A percentile compares a stretch with the other conserved stretches of the same genome.
Conservation (phyloP, 2,888 invertebrate genomes). For the Rhimphoctona megacephalus region DNA sequence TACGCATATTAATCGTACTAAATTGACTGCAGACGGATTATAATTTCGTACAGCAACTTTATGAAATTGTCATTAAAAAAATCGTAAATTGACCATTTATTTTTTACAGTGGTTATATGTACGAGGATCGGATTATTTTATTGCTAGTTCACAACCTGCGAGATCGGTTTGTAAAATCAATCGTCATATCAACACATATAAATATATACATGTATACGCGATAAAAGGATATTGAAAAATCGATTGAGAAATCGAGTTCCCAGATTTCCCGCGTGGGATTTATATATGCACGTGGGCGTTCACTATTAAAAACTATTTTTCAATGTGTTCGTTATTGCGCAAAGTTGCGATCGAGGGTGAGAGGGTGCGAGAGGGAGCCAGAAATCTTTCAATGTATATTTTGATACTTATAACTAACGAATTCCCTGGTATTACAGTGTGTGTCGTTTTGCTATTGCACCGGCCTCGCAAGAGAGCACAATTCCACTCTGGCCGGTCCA, state of each 20-base stretch:
- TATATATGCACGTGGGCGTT: slow-evolving; percentile 33
- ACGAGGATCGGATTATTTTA: slow-evolving; percentile 14
- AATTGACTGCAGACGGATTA: background rate
- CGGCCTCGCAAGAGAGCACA: slow-evolving; percentile 53
- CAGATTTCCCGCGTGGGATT: slow-evolving; percentile 64
- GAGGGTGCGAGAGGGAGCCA: background rate
- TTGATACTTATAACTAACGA: background rate
- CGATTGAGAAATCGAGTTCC: slow-evolving; percentile 62
- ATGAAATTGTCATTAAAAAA: background rate
- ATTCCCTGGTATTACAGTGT: slow-evolving; percentile 14
- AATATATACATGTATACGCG: background rate
- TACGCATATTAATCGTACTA: background rate
- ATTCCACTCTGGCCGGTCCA: slow-evolving; percentile 38
- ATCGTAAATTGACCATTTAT: background rate
- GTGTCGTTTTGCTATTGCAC: slow-evolving; percentile 38
- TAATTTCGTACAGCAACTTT: background rate
- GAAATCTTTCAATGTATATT: background rate
- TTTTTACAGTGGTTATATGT: background rate
- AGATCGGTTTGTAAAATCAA: slow-evolving; percentile 31
- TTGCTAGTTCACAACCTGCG: slow-evolving; percentile 33
- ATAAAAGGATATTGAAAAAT: slow-evolving; percentile 48
- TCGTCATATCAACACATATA: background rate
- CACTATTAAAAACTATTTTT: slow-evolving; percentile 71
- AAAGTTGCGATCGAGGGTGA: slow-evolving; percentile 38
- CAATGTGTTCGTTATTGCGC: slow-evolving; percentile 68